phyloP scores from a whole-genome alignment of 1,140 invertebrate species.

The Aphelenchoides besseyi region DNA sequence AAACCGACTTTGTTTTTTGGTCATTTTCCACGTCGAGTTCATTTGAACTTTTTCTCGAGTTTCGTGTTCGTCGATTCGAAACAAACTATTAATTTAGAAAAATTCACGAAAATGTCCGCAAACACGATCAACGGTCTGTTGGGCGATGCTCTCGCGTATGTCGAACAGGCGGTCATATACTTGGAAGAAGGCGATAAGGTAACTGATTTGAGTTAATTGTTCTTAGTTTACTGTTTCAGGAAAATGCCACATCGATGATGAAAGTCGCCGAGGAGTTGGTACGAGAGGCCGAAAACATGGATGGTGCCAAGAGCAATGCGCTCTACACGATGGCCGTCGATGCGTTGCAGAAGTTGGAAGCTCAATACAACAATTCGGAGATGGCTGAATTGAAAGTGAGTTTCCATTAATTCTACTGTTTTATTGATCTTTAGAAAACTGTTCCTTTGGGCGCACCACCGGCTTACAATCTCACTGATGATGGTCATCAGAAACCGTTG shows the following conservation, averaged over 20 bases:
- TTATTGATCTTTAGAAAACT: slow-evolving; percentile 8
- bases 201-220: neutral
- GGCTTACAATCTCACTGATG: too few species aligned
- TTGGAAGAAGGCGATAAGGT: slow-evolving; percentile 17
- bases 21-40: neutral
- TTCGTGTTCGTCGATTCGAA: too few species aligned
- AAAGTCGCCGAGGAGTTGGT: slow-evolving; percentile 4
- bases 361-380: neutral
- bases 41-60: neutral
- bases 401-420: neutral
- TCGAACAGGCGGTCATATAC: slow-evolving; percentile 19
- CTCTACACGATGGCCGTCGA: slow-evolving; percentile 5
- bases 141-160: slow-evolving; percentile 11
- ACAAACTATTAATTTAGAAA: too few species aligned
- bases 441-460: neutral
- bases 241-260: neutral
- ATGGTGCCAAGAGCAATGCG: slow-evolving; percentile 9
- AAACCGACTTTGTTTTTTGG: neutral
- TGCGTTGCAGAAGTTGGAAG: slow-evolving; percentile 5
- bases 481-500: neutral
- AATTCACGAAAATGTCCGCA: too few species aligned
- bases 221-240: slow-evolving; percentile 10
- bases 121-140: slow-evolving; percentile 9
- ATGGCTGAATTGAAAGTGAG: neutral
- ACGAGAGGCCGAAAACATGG: slow-evolving; percentile 11